Evolutionary conservation across 1,140 invertebrate species (phyloP).

Genomic region (Nephila pilipes): DNA sequence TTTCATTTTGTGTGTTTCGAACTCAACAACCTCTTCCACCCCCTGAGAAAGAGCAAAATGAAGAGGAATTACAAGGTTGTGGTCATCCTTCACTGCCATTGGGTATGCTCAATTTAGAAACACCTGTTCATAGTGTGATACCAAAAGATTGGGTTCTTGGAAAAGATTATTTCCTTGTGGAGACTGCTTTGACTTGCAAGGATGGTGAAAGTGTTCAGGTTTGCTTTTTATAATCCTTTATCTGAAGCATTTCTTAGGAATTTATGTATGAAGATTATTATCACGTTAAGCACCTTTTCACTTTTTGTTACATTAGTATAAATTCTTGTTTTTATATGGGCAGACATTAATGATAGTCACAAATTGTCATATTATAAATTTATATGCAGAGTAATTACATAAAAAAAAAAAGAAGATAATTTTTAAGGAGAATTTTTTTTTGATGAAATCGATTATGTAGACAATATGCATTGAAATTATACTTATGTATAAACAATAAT

Average conservation of each 20-base stretch:
- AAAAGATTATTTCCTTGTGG: slow-evolving; percentile 89
- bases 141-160: slow-evolving; percentile 91
- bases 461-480: no score
- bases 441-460: no score
- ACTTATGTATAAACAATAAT: no score
- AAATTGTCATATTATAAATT: no score
- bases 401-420: no score
- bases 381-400: no score
- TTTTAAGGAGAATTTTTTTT: no score
- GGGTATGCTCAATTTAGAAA: slow-evolving; percentile 75
- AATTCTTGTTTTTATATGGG: no score
- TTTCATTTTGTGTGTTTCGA: slow-evolving; percentile 92
- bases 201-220: slow-evolving; percentile 97
- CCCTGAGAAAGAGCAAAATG: slow-evolving; percentile 61
- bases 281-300: neutral
- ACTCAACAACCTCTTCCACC: slow-evolving; percentile 72
- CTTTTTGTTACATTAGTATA: no score
- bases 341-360: no score
- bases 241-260: neutral
- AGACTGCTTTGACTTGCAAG: slow-evolving; percentile 90
- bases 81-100: slow-evolving; percentile 76
- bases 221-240: slow-evolving; percentile 37
- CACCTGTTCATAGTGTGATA: slow-evolving; percentile 80
- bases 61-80: slow-evolving; percentile 73
- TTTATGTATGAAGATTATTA: neutral